phyloP scores from a whole-genome alignment of 1,140 invertebrate species.

The Drosophila kikkawai region DNA sequence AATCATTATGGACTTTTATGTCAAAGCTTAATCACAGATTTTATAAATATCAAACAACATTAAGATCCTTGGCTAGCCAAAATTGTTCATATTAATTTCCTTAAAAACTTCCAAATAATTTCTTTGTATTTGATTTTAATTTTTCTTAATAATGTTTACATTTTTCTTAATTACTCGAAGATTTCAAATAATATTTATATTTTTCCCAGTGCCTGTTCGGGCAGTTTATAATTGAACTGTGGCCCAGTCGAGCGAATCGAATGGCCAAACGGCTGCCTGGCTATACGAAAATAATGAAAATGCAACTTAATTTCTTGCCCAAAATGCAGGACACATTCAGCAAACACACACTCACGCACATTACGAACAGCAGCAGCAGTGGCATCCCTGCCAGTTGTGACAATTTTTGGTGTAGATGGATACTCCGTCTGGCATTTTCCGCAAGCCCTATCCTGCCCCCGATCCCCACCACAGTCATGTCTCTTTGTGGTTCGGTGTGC shows the following conservation, averaged over 20 bases:
- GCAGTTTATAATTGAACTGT: constrained; percentile 80
- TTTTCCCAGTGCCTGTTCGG: constrained; percentile 19
- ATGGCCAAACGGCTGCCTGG: constrained; percentile 42
- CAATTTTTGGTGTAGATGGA: constrained; percentile 56
- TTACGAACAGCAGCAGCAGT: constrained; percentile 22
- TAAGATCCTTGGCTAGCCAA: too few relatives aligned
- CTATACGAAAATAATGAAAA: constrained; percentile 69
- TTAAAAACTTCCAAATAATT: too few relatives aligned
- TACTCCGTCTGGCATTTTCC: constrained; percentile 19
- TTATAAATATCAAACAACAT: too few relatives aligned
- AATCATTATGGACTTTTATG: too few relatives aligned
- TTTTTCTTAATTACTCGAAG: too few relatives aligned
- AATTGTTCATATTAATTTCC: too few relatives aligned
- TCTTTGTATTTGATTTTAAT: too few relatives aligned
- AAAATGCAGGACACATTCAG: constrained; percentile 42
- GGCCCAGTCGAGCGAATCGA: constrained; percentile 67
- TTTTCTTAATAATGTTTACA: too few relatives aligned
- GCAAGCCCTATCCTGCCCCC: neutral
- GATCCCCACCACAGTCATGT: neutral
- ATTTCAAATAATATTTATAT: neutral
- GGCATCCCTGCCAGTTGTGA: constrained; percentile 40
- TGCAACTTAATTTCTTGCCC: constrained; percentile 70
- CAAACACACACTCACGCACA: constrained; percentile 20
- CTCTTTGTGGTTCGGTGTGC: constrained; percentile 44
- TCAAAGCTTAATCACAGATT: too few relatives aligned